A percentile compares a stretch with the other conserved stretches of the same genome.
These are phyloP conservation scores for Tadarida brasiliensis DNA, from an alignment of 2,797 vertebrate species.

Conservation along the genomic window DNA sequence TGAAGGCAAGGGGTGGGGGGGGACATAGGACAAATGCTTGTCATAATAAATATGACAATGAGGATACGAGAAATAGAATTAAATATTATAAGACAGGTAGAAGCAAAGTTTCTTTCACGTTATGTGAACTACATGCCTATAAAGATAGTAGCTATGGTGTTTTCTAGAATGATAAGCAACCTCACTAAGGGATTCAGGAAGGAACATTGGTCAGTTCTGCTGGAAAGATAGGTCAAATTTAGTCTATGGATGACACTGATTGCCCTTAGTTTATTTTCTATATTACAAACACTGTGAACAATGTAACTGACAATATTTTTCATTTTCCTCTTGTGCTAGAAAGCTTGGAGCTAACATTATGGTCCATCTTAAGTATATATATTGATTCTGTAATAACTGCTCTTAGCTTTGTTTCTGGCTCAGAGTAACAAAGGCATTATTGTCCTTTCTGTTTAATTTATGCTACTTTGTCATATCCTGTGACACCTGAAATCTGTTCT, in stretches of 20 bases:
- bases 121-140: background rate
- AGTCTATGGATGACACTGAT: background rate
- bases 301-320: background rate
- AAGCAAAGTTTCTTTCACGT: background rate
- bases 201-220: background rate
- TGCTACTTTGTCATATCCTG: background rate
- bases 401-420: background rate
- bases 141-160: too few relatives aligned
- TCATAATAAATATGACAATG: background rate
- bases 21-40: background rate
- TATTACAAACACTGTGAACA: background rate
- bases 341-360: background rate
- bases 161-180: background rate
- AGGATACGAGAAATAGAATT: background rate
- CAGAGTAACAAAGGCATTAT: background rate
- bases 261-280: background rate
- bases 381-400: background rate
- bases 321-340: background rate
- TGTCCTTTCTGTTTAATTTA: background rate
- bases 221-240: background rate
- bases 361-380: background rate
- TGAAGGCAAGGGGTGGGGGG: background rate
- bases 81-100: background rate
- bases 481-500: background rate
- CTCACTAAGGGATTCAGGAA: background rate